These are phyloP conservation scores for Ahaetulla prasina DNA, from an alignment of 2,113 vertebrate genomes.

Conservation along the genomic window DNA sequence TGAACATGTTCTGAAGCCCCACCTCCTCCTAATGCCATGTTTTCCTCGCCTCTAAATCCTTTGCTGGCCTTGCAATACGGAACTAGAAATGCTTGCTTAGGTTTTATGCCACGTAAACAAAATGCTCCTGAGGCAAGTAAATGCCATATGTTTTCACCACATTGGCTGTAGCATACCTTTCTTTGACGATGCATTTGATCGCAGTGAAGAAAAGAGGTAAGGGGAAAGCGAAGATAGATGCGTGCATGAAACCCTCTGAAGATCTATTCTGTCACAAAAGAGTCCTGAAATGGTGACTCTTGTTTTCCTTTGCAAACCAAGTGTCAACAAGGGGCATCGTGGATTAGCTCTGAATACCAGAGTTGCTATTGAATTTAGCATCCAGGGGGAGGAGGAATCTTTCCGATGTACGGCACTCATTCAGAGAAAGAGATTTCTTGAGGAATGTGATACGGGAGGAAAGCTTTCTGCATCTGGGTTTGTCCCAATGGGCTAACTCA, in stretches of 20 bases:
- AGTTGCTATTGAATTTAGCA: neutral
- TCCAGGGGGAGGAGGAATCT: neutral
- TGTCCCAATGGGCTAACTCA: neutral
- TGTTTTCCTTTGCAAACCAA: neutral
- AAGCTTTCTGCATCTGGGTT: neutral
- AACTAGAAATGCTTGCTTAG: neutral
- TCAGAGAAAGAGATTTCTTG: neutral
- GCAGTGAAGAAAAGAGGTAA: neutral
- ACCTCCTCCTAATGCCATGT: neutral
- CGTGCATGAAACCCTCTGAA: neutral
- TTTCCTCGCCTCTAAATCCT: neutral
- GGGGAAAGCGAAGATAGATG: neutral
- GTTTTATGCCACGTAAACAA: neutral
- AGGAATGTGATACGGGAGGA: neutral
- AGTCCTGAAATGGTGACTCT: neutral
- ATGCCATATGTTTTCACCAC: neutral
- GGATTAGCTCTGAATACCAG: neutral
- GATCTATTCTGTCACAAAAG: neutral
- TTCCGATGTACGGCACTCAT: neutral
- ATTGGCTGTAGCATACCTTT: neutral
- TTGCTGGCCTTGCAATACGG: neutral
- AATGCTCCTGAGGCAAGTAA: slow-evolving; percentile 5
- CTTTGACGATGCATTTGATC: neutral
- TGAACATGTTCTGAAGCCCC: neutral
- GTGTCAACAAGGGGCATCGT: neutral